These are phyloP conservation scores for Syrphus vitripennis DNA, from an alignment of 2,888 invertebrate genomes.

Conservation along the genomic window DNA sequence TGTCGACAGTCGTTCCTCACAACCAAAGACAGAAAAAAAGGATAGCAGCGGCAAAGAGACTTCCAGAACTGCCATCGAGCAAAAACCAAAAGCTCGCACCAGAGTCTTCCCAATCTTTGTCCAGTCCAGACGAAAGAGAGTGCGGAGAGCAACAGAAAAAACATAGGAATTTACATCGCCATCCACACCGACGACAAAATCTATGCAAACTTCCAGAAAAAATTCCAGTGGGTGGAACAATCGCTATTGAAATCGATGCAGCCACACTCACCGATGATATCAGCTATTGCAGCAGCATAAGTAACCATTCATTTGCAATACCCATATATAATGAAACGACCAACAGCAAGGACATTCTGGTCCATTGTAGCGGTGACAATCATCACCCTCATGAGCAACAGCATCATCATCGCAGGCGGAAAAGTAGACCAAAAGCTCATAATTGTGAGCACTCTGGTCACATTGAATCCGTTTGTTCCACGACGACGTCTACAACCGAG, in stretches of 20 bases:
- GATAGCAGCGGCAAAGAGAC: conserved; percentile 39
- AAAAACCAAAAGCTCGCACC: conserved; percentile 49
- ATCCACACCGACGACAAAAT: conserved; percentile 42
- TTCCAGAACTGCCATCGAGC: conserved; percentile 56
- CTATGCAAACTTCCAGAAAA: conserved; percentile 64
- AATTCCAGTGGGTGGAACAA: conserved; percentile 58
- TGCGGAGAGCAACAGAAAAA: conserved; percentile 29
- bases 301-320: conserved; percentile 52
- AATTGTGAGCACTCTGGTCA: conserved; percentile 58
- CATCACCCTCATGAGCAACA: conserved; percentile 65
- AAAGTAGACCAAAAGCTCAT: conserved; percentile 27
- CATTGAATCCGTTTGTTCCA: conserved; percentile 56
- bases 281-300: conserved; percentile 66
- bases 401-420: conserved; percentile 38
- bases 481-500: conserved; percentile 56
- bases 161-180: conserved; percentile 33
- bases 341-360: conserved; percentile 52
- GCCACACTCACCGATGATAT: conserved; percentile 78
- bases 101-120: conserved; percentile 68
- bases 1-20: conserved; percentile 6
- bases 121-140: conserved; percentile 60
- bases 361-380: conserved; percentile 58
- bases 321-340: conserved; percentile 35
- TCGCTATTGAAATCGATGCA: conserved; percentile 77
- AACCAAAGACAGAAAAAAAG: conserved; percentile 39